Evolutionary conservation across 2,888 invertebrate species (phyloP).

Genomic region (Gastracanthus pulcherrimus): DNA sequence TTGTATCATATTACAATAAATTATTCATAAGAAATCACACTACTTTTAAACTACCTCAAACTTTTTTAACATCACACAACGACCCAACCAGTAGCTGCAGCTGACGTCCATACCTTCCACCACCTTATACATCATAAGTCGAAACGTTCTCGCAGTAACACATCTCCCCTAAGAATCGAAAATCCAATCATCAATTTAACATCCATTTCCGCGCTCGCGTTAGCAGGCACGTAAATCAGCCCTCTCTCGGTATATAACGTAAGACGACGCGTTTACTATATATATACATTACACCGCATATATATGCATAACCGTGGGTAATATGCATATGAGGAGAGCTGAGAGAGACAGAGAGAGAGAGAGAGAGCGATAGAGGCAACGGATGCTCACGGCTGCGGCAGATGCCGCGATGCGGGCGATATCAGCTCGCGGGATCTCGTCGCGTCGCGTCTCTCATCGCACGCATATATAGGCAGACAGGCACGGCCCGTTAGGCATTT

Average conservation of each 20-base stretch:
- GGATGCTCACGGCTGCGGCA: slow-evolving; percentile 59
- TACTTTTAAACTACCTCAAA: no score
- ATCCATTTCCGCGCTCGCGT: slow-evolving; percentile 50
- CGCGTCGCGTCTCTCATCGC: no score
- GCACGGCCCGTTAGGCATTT: slow-evolving; percentile 61
- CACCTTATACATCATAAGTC: neutral
- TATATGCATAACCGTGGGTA: slow-evolving; percentile 23
- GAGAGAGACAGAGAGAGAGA: neutral
- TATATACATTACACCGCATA: neutral
- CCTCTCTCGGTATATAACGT: neutral
- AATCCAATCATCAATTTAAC: slow-evolving; percentile 51
- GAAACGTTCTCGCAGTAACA: neutral
- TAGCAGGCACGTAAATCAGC: slow-evolving; percentile 45
- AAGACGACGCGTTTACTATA: slow-evolving; percentile 33
- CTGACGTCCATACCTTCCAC: neutral
- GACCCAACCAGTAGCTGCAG: no score
- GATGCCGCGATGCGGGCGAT: slow-evolving; percentile 75
- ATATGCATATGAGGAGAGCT: slow-evolving; percentile 27
- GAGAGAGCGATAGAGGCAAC: neutral
- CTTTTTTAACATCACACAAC: no score
- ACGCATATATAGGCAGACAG: neutral
- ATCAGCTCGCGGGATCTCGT: slow-evolving; percentile 71
- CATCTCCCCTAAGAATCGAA: slow-evolving; percentile 26
- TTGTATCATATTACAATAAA: no score
- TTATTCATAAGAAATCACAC: no score